A percentile compares a stretch with the other conserved stretches of the same genome.
Evolutionary conservation across 2,113 vertebrate genomes (phyloP).

Genomic region (Campylomormyrus numenius): DNA sequence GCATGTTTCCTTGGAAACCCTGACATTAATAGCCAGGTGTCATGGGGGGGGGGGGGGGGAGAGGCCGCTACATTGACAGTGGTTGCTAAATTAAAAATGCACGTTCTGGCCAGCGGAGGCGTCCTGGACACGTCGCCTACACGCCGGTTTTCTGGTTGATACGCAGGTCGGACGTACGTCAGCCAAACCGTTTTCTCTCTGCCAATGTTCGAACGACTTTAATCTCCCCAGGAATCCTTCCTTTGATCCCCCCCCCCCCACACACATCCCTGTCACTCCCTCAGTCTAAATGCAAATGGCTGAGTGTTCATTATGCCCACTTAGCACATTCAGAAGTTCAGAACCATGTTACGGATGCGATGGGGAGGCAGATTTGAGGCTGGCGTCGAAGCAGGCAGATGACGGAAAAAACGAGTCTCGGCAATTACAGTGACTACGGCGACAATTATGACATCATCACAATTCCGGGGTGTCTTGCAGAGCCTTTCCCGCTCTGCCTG

Average conservation of each 20-base stretch:
- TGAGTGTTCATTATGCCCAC: background rate
- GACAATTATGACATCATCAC: background rate
- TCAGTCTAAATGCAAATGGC: background rate
- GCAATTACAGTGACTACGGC: background rate
- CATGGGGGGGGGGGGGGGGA: constrained; percentile 25
- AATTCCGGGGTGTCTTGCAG: background rate
- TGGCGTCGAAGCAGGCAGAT: background rate
- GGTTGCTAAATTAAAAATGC: constrained; percentile 17
- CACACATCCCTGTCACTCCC: background rate
- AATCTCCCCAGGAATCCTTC: background rate
- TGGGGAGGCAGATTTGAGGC: background rate
- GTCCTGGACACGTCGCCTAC: background rate
- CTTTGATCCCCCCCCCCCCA: background rate
- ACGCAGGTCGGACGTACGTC: background rate
- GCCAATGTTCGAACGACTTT: background rate
- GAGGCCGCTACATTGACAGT: constrained; percentile 20
- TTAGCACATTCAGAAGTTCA: too few species aligned
- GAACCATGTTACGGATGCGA: background rate
- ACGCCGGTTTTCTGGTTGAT: background rate
- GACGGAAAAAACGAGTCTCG: background rate
- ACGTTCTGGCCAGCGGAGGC: background rate
- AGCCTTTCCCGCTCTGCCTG: background rate
- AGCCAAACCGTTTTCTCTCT: background rate
- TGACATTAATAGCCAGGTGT: constrained; percentile 36
- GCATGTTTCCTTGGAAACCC: constrained; percentile 33